A percentile compares a stretch with the other conserved stretches of the same genome.
These are phyloP conservation scores for Drosophila neoperkinsi DNA, from an alignment of 2,888 invertebrate genomes.

Conservation along the genomic window DNA sequence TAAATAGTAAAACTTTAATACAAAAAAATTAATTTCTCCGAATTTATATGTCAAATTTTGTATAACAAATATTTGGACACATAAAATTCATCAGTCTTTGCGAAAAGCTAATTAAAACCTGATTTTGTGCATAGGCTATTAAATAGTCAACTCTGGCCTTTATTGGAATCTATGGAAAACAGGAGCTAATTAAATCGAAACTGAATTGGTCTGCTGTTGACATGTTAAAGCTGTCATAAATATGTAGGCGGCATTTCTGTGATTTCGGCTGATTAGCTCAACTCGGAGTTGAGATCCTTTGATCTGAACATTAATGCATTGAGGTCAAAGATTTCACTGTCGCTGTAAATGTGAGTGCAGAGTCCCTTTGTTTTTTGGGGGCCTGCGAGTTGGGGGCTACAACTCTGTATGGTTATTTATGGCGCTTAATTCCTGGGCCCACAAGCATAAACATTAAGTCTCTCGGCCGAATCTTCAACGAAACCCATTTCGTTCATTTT, in stretches of 20 bases:
- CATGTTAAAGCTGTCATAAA: background rate
- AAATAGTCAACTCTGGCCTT: background rate
- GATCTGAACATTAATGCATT: constrained; percentile 21
- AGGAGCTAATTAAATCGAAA: background rate
- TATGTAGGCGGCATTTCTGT: background rate
- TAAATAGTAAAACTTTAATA: background rate
- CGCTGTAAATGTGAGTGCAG: constrained; percentile 5
- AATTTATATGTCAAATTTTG: background rate
- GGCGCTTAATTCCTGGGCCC: constrained; percentile 50
- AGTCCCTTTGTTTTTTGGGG: background rate
- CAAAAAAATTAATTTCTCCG: background rate
- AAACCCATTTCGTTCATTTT: constrained; percentile 25
- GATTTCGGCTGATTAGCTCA: background rate
- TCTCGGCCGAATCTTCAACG: constrained; percentile 17
- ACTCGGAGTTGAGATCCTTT: constrained; percentile 17
- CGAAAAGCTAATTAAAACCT: background rate
- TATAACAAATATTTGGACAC: background rate
- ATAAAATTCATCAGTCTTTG: background rate
- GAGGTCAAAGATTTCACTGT: constrained; percentile 28
- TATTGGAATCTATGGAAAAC: background rate
- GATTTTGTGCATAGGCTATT: background rate
- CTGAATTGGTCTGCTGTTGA: background rate
- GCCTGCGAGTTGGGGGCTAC: constrained; percentile 11
- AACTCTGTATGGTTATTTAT: constrained; percentile 42
- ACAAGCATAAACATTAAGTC: constrained; percentile 29